Percentiles rank a stretch among this genome's conserved stretches.
These are phyloP conservation scores for Barbus barbus DNA, from an alignment of 2,113 vertebrate species.

Conservation along the genomic window DNA sequence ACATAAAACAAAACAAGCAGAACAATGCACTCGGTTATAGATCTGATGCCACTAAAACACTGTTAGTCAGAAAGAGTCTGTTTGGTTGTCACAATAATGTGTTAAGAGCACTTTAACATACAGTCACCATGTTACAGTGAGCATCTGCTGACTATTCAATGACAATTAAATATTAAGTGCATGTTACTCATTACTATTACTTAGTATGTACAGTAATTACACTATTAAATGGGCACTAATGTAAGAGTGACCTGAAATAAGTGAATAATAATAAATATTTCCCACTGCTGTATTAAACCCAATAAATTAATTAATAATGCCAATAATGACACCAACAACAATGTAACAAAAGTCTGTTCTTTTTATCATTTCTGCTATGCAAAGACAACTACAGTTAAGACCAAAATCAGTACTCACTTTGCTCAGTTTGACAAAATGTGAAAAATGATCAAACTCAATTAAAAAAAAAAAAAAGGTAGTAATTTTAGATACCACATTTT, in stretches of 20 bases:
- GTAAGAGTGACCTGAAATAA: background rate
- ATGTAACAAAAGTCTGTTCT: background rate
- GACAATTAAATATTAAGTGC: slow-evolving; percentile 18
- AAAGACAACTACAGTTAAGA: background rate
- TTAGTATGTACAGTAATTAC: background rate
- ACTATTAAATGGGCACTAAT: background rate
- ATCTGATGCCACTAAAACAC: background rate
- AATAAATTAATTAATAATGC: background rate
- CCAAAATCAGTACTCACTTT: background rate
- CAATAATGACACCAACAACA: background rate
- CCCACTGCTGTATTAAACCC: background rate
- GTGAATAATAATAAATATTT: background rate
- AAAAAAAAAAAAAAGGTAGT: too few relatives aligned
- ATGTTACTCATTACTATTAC: background rate
- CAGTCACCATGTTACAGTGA: background rate
- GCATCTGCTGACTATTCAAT: background rate
- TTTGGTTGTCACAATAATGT: background rate
- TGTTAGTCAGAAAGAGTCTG: background rate
- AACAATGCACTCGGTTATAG: background rate
- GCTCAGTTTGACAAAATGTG: background rate
- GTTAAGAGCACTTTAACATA: background rate
- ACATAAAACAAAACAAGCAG: background rate
- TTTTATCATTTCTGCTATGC: background rate
- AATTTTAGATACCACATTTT: background rate
- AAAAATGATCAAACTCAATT: too few relatives aligned